phyloP scores from a whole-genome alignment of 2,113 vertebrate genomes.

The Elanoides forficatus region DNA sequence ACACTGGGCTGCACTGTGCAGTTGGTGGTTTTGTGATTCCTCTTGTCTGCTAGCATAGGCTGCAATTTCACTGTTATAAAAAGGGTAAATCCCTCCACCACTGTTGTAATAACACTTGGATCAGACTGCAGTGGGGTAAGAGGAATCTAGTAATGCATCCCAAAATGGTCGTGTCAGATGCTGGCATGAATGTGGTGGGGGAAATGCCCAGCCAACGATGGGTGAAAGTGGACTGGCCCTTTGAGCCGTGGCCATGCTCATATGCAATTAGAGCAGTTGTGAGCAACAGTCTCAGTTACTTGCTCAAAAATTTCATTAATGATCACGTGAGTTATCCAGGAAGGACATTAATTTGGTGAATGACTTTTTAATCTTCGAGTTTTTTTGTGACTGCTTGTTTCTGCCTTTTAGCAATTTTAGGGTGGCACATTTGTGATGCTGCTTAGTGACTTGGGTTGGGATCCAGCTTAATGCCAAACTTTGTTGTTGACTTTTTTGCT shows the following conservation, averaged over 20 bases:
- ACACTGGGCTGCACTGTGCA: not conserved
- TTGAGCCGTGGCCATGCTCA: accelerated
- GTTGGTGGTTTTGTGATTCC: not conserved
- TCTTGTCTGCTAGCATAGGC: not conserved
- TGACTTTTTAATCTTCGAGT: not conserved
- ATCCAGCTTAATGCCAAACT: not conserved
- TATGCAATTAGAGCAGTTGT: not conserved
- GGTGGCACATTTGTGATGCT: not conserved
- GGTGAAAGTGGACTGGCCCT: not conserved
- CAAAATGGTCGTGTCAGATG: not conserved
- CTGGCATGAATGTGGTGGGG: accelerated
- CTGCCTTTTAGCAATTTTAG: not conserved
- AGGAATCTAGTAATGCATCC: not conserved
- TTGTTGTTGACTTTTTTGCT: not conserved
- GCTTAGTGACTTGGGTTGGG: not conserved
- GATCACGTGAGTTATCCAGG: not conserved
- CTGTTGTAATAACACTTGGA: not conserved
- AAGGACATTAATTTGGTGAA: not conserved
- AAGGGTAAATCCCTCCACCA: not conserved
- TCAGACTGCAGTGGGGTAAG: not conserved
- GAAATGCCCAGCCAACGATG: not conserved
- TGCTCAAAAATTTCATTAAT: not conserved
- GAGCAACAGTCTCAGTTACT: not conserved
- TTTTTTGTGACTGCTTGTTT: not conserved
- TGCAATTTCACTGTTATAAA: not conserved